A percentile compares a stretch with the other conserved stretches of the same genome.
Conservation (phyloP, 2,888 invertebrate species). For the Drosophila eohydei region DNA sequence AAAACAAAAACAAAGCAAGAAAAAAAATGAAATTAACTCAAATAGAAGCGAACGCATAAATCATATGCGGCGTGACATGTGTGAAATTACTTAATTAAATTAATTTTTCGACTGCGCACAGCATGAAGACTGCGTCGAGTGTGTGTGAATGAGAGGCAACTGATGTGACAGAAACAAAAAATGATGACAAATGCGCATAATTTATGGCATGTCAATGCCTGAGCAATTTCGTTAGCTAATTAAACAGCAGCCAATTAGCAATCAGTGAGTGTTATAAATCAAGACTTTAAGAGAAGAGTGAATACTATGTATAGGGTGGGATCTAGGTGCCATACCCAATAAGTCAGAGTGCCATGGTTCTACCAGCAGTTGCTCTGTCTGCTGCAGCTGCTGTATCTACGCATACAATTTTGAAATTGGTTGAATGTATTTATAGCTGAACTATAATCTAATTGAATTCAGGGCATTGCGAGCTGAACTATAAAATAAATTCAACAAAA, state of each 20-base stretch:
- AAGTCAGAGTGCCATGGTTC: neutral
- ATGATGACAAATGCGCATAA: conserved; percentile 57
- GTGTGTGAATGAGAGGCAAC: neutral
- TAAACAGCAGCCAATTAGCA: conserved; percentile 47
- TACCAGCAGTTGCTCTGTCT: neutral
- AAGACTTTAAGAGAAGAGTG: conserved; percentile 5
- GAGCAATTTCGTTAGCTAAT: conserved; percentile 31
- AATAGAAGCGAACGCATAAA: conserved; percentile 67
- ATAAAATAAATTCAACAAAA: neutral
- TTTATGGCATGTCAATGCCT: conserved; percentile 60
- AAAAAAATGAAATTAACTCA: conserved; percentile 64
- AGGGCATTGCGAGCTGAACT: neutral
- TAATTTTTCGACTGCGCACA: conserved; percentile 57
- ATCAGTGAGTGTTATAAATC: neutral
- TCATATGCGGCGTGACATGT: conserved; percentile 68
- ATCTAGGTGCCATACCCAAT: no score
- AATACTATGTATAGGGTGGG: no score
- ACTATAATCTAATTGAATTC: neutral
- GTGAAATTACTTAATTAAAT: conserved; percentile 75
- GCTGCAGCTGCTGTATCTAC: no score
- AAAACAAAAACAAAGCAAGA: neutral
- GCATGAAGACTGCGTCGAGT: conserved; percentile 14
- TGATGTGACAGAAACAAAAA: conserved; percentile 21
- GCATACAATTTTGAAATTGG: neutral
- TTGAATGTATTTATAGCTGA: neutral